Evolutionary conservation across 1,140 invertebrate species (phyloP).

Genomic region (Dermatophagoides farinae): DNA sequence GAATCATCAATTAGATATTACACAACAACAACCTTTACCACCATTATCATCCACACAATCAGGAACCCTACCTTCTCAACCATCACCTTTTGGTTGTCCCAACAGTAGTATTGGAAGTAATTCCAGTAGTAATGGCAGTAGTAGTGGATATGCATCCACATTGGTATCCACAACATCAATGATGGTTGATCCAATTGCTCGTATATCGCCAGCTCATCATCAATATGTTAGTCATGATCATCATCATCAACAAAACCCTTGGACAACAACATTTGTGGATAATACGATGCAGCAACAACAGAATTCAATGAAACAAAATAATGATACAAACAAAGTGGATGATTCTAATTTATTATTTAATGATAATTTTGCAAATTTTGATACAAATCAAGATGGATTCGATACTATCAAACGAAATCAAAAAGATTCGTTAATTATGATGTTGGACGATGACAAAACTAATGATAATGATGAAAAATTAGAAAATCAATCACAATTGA

Average conservation of each 20-base stretch:
- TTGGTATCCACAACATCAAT: neutral
- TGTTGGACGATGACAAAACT: neutral
- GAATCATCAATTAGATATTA: neutral
- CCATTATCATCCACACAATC: neutral
- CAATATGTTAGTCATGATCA: too few relatives aligned
- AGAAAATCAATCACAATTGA: neutral
- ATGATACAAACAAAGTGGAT: neutral
- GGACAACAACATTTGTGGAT: too few relatives aligned
- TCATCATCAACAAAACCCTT: too few relatives aligned
- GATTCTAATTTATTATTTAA: too few relatives aligned
- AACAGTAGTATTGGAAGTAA: neutral
- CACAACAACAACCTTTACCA: neutral
- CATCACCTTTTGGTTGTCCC: neutral
- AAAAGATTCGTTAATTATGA: neutral
- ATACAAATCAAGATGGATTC: neutral
- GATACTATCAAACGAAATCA: neutral
- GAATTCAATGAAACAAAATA: neutral
- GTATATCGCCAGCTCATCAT: too few relatives aligned
- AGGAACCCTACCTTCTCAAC: neutral
- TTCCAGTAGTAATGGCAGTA: constrained; percentile 2
- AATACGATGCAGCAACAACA: too few relatives aligned
- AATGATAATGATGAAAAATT: neutral
- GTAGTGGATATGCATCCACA: neutral
- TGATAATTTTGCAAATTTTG: neutral
- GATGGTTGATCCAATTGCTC: neutral